Base-by-base conservation (phyloP, 2,113 vertebrate species). In the Platysteira castanea region DNA sequence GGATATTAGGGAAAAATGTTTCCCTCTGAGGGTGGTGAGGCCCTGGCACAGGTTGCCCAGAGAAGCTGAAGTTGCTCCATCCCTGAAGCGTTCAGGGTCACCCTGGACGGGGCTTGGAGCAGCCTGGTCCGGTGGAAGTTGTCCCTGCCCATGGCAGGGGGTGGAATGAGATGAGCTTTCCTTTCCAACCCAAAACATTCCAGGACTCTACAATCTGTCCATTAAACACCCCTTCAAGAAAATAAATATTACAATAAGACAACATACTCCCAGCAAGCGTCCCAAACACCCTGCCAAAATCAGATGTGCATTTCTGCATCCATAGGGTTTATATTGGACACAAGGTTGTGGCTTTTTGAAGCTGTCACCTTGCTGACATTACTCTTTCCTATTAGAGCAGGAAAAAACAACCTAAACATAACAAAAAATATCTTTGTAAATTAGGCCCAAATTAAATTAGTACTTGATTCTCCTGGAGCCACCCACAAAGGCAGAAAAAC, bases 301-400 rank as follows among this genome's bases (percentile, higher is more conserved):
- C 42, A 44, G 56, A 23, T 3, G 26, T 13, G 22, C 7, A 16
- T 53, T 54, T 57, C 61, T 50, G 17, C 42, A 13, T 28, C 12
- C 0, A 2, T 2, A 10, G 50, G 44, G 23, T 39, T 61, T 33
- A n/a, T 17, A 24, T 27, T 0, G 19, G 57, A 30, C 31, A 47
- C 49, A 20, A 24, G 14, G 7, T 1, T 13, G n/a, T 26, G 74
- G 46, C 15, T 20, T 57, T 61, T n/a, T 24, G 24, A 49, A 83
- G 33, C 42, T 56, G 10, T 26, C 84, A 61, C 81, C 64, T 91
- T 57, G 60, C 52, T 37, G n/a, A 65, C 3, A 1, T 61, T 46
- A 57, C 28, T 42, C 28, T 61, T 81, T 18, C 56, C 14, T 27
- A 11, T 35, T 39, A 39, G 18, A 65, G 18, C 44, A 57, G 7